phyloP scores from a whole-genome alignment of 2,113 vertebrate species.

The Anhinga anhinga region DNA sequence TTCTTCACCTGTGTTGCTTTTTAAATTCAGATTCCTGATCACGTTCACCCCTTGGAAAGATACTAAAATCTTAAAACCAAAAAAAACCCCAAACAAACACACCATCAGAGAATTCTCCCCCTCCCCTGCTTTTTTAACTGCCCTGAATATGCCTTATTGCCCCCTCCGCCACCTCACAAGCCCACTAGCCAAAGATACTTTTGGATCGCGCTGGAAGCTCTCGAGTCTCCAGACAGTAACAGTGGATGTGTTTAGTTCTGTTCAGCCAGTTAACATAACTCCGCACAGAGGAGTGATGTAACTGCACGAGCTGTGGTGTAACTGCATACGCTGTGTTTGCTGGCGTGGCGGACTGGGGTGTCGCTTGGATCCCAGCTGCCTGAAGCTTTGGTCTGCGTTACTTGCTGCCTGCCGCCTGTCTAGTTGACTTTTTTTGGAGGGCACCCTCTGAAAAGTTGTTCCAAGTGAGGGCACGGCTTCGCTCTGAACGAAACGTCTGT shows the following conservation, averaged over 20 bases:
- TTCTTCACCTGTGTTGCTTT: background rate
- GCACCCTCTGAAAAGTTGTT: background rate
- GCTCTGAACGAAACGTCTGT: background rate
- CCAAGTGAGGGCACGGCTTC: background rate
- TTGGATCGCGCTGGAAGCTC: background rate
- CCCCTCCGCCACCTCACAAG: background rate
- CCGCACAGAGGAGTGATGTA: background rate
- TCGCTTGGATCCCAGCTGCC: background rate
- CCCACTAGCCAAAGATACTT: background rate
- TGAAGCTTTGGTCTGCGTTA: background rate
- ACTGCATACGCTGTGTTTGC: accelerated
- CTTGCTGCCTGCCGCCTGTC: background rate
- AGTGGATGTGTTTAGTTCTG: background rate
- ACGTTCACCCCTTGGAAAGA: background rate
- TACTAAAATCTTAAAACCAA: background rate
- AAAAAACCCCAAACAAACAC: background rate
- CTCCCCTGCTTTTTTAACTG: background rate
- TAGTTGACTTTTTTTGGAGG: background rate
- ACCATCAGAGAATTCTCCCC: background rate
- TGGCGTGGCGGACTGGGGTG: background rate
- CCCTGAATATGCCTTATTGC: background rate
- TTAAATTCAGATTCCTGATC: background rate
- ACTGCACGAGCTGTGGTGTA: background rate
- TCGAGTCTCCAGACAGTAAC: background rate
- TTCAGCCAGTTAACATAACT: background rate